Evolutionary conservation across 1,140 invertebrate genomes (phyloP), one percentile per base, ranked within the genome.

Genomic region (Zaprionus lachaisei): DNA sequence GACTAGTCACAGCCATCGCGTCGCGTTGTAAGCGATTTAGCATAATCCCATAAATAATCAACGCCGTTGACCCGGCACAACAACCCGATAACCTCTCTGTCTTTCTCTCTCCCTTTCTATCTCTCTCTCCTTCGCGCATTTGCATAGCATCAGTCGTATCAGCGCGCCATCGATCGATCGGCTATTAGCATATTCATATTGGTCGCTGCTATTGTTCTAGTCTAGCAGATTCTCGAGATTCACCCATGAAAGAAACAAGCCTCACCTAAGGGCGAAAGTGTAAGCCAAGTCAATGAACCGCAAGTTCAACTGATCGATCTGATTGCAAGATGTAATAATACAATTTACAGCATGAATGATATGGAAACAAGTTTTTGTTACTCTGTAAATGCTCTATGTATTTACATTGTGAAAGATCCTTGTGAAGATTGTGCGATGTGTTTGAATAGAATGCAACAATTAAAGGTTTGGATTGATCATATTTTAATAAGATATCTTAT

Each of bases 1-100:
- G 15, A 31, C 41, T 17, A 17, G 14, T 34, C 28, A 37, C 12
- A 37, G 38, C 44, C 12, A 22, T 12, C n/a, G 41, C 41, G 15
- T 22, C 17, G 47, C 38, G 64, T 55, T 89, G 81, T 89, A 89
- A 84, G 5, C 34, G 57, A 65, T 57, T 87, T 89, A 57, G 81
- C 84, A 89, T 89, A 89, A 73, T 63, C 71, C 81, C 81, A 89
- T 90, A 89, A 89, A 89, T 90, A 76, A 90, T 71, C 63, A 38
- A 28, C 15, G 20, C 3, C 17, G 69, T 73, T 80, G 78, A 80
- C 69, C 78, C 65, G 64, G 58, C 63, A 20, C 28, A 58, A 58
- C 61, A 67, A 62, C 56, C 66, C 38, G 56, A 28, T 80, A 74
- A 80, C 79, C 70, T 72, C 61, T 31, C 5, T 41, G 14, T 20